A percentile compares a stretch with the other conserved stretches of the same genome.
These are phyloP conservation scores for Drosophila quinaria DNA, from an alignment of 2,888 invertebrate species.

Conservation along the genomic window DNA sequence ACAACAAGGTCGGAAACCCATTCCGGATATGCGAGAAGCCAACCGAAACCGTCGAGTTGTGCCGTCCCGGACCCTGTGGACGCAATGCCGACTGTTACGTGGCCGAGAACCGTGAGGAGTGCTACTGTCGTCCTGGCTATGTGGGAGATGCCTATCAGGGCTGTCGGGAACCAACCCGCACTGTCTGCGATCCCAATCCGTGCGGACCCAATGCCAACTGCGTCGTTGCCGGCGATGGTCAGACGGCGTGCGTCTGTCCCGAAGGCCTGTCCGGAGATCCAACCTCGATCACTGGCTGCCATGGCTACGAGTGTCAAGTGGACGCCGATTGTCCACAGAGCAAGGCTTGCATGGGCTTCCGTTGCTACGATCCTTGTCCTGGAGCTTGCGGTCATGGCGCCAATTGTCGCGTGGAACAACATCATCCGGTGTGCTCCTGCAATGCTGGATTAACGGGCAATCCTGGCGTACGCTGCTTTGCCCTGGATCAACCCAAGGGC, in stretches of 20 bases:
- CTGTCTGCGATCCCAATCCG: constrained; percentile 92
- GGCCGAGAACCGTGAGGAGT: constrained; percentile 92
- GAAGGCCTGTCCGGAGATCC: constrained; percentile 92
- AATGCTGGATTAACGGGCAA: constrained; percentile 91
- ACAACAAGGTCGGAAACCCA: constrained; percentile 92
- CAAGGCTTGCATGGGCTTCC: constrained; percentile 92
- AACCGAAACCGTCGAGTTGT: constrained; percentile 88
- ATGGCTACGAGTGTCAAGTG: constrained; percentile 92
- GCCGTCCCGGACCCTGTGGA: constrained; percentile 94
- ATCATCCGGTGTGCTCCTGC: constrained; percentile 93
- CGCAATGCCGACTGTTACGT: constrained; percentile 94
- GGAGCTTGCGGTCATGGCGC: constrained; percentile 92
- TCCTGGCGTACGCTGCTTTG: constrained; percentile 91
- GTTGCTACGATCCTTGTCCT: constrained; percentile 93
- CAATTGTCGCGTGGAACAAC: constrained; percentile 91
- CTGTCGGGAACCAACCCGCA: constrained; percentile 90
- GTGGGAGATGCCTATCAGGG: constrained; percentile 92
- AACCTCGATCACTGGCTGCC: constrained; percentile 90
- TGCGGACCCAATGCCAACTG: constrained; percentile 93
- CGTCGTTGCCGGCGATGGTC: constrained; percentile 89
- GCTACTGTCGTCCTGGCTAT: constrained; percentile 92
- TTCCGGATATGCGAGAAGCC: constrained; percentile 90
- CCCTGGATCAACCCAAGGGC: constrained; percentile 86
- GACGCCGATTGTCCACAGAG: constrained; percentile 91
- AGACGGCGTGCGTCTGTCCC: constrained; percentile 91